Conservation (phyloP, 2,797 vertebrate species). For the Podarcis lilfordi region DNA sequence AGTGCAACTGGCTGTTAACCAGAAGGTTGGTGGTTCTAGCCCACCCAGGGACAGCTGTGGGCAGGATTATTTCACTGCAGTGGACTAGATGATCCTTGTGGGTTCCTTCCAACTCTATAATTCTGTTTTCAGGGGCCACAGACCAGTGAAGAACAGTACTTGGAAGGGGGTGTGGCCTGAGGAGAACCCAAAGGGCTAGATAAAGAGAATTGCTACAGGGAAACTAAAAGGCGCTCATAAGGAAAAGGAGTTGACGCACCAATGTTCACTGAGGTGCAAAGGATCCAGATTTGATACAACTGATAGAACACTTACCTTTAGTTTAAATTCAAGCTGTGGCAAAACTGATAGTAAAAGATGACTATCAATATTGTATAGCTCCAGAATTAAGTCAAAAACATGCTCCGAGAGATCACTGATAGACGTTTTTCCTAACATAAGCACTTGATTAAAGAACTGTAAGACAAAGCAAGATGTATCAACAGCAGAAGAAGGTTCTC, state of each 20-base stretch:
- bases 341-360: slow-evolving; percentile 97
- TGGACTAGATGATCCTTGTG: too few species aligned
- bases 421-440: slow-evolving; percentile 98
- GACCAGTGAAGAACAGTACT: too few species aligned
- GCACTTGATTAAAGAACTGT: slow-evolving; percentile 99
- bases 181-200: too few species aligned
- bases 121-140: too few species aligned
- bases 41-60: too few species aligned
- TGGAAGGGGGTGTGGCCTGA: too few species aligned
- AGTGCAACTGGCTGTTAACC: too few species aligned
- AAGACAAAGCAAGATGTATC: slow-evolving; percentile 48
- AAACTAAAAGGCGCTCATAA: neutral
- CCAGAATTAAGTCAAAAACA: slow-evolving; percentile 97
- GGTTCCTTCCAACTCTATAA: too few species aligned
- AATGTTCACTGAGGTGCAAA: neutral
- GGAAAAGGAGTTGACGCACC: neutral
- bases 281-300: neutral
- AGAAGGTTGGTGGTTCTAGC: too few species aligned
- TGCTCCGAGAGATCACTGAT: slow-evolving; percentile 98
- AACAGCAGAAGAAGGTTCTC: slow-evolving; percentile 30
- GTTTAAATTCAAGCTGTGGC: slow-evolving; percentile 98
- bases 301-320: slow-evolving; percentile 85
- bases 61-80: too few species aligned
- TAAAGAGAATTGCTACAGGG: neutral
- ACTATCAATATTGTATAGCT: slow-evolving; percentile 98